A percentile compares a stretch with the other conserved stretches of the same genome.
Conservation (phyloP, 2,797 vertebrate genomes). For the Argya squamiceps region DNA sequence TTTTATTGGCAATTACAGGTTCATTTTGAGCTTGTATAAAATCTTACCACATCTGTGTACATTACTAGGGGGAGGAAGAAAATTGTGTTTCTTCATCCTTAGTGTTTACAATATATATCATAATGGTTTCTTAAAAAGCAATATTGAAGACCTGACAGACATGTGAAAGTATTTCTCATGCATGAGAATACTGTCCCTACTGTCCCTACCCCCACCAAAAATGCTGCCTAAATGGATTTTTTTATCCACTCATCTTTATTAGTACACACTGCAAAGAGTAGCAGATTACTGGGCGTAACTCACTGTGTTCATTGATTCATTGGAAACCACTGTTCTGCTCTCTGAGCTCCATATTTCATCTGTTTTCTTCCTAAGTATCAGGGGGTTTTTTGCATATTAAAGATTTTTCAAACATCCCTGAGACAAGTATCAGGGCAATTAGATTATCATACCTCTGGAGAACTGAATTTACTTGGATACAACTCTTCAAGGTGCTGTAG, state of each 20-base stretch:
- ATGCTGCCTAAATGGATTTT: background rate
- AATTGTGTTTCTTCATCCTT: background rate
- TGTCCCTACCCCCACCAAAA: background rate
- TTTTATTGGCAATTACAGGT: background rate
- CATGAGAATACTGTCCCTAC: no score
- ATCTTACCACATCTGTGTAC: background rate
- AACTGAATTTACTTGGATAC: background rate
- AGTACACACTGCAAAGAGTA: background rate
- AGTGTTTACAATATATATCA: background rate
- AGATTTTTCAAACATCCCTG: background rate
- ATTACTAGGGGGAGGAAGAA: background rate
- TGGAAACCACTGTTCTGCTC: background rate
- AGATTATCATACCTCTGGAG: background rate
- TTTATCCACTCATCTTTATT: background rate
- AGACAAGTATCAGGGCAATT: background rate
- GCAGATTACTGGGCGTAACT: background rate
- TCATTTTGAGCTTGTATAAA: background rate
- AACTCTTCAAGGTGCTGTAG: background rate
- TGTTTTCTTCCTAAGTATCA: background rate
- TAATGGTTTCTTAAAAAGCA: background rate
- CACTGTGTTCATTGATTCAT: background rate
- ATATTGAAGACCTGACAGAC: background rate
- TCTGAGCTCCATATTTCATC: background rate
- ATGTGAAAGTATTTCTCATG: background rate
- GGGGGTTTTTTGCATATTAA: background rate